Percentiles rank a stretch among this genome's conserved stretches.
Evolutionary conservation across 2,888 invertebrate genomes (phyloP).

Genomic region (Slavum lentiscoides): DNA sequence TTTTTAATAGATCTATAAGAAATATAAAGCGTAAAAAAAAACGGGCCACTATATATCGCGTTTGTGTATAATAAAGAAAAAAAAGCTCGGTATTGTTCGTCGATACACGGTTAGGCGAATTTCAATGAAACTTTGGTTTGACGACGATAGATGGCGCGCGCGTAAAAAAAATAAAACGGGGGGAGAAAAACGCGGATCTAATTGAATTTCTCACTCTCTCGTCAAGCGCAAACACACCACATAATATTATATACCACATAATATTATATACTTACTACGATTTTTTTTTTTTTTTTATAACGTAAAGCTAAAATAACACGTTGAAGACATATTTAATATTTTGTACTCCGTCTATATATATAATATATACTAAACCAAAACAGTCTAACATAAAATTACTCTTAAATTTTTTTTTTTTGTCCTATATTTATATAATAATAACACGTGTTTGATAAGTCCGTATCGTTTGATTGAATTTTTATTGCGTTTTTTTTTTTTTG

Average conservation of each 20-base stretch:
- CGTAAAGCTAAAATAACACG: not conserved
- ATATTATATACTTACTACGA: not conserved
- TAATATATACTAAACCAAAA: slow-evolving; percentile 35
- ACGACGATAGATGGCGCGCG: no score
- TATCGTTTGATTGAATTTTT: not conserved
- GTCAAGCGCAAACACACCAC: not conserved
- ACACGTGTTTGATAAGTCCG: slow-evolving; percentile 2
- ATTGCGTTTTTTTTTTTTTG: not conserved
- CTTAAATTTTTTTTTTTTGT: slow-evolving; percentile 26
- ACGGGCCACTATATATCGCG: no score
- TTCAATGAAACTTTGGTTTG: no score
- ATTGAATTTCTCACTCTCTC: not conserved
- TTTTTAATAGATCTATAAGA: no score
- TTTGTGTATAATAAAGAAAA: no score
- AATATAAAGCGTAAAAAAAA: no score
- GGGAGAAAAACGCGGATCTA: not conserved
- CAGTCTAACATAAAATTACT: slow-evolving; percentile 40
- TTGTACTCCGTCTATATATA: slow-evolving; percentile 31
- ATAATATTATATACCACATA: no score
- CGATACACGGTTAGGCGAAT: no score
- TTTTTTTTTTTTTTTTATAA: not conserved
- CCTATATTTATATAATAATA: slow-evolving; percentile 7
- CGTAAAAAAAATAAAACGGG: no score
- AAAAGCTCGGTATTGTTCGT: no score
- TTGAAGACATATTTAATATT: not conserved